A percentile compares a stretch with the other conserved stretches of the same genome.
Evolutionary conservation across 2,797 vertebrate genomes (phyloP).

Genomic region (Leucoraja ocellata): DNA sequence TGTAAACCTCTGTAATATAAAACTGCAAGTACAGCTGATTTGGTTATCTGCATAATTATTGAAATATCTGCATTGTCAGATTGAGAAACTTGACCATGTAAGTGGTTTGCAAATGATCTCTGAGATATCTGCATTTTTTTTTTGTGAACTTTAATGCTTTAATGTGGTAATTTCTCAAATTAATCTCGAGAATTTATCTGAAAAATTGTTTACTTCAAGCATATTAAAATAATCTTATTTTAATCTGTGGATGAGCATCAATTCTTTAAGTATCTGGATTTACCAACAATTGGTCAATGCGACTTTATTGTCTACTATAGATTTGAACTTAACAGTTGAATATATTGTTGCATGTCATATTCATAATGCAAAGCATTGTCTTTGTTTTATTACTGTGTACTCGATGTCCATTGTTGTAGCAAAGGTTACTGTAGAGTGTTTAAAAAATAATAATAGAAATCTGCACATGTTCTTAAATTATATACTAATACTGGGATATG

Average conservation of each 20-base stretch:
- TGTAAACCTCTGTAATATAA: neutral
- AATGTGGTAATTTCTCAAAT: conserved; percentile 4
- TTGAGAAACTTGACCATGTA: neutral
- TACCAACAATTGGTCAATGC: neutral
- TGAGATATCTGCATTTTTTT: neutral
- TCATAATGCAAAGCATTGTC: neutral
- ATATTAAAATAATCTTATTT: neutral
- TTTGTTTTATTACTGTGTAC: neutral
- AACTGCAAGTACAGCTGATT: neutral
- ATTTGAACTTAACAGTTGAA: conserved; percentile 22
- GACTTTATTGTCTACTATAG: neutral
- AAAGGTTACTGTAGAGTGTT: neutral
- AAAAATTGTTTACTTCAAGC: neutral
- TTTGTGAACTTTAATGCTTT: neutral
- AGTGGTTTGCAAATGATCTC: neutral
- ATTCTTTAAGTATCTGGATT: too few relatives aligned
- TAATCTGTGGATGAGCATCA: neutral
- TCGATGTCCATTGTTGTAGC: neutral
- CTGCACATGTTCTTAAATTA: conserved; percentile 11
- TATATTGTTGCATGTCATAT: conserved; percentile 1
- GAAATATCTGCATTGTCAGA: neutral
- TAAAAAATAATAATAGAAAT: conserved; percentile 12
- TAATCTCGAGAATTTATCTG: neutral
- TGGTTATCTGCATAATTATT: neutral
- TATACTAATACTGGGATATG: conserved; percentile 10